These are phyloP conservation scores for Dastarcus helophoroides DNA, from an alignment of 2,888 invertebrate genomes.

Conservation along the genomic window DNA sequence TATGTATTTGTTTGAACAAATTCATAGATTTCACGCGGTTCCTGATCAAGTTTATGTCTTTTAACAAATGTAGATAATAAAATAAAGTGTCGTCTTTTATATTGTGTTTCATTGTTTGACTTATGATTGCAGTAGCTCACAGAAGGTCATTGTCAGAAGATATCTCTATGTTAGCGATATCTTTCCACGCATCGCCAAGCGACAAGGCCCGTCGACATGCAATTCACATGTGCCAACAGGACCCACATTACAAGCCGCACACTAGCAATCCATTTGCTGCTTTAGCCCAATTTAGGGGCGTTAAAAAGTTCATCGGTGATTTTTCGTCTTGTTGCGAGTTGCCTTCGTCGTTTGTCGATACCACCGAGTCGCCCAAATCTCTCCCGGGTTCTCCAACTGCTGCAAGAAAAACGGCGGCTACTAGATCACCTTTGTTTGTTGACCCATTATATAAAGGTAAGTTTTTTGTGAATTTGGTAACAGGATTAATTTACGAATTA, in stretches of 20 bases:
- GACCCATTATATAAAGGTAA: too few species aligned
- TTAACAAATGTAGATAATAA: too few species aligned
- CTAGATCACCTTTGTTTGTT: slow-evolving; percentile 43
- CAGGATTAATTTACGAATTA: too few species aligned
- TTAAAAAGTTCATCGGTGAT: slow-evolving; percentile 69
- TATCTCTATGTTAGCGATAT: slow-evolving; percentile 47
- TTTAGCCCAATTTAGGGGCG: slow-evolving; percentile 65
- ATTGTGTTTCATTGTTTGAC: too few species aligned
- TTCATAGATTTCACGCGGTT: slow-evolving; percentile 8
- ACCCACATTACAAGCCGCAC: slow-evolving; percentile 67
- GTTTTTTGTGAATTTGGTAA: too few species aligned
- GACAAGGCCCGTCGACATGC: slow-evolving; percentile 65
- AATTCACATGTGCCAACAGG: slow-evolving; percentile 71
- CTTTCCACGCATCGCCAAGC: slow-evolving; percentile 48
- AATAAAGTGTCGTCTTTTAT: too few species aligned
- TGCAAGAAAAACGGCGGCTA: slow-evolving; percentile 29
- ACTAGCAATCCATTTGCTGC: slow-evolving; percentile 63
- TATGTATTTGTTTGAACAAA: slow-evolving; percentile 18
- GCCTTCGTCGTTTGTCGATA: slow-evolving; percentile 48
- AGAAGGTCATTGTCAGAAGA: slow-evolving; percentile 67
- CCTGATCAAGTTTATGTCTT: slow-evolving; percentile 7
- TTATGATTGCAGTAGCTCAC: slow-evolving; percentile 47
- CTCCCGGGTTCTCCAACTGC: slow-evolving; percentile 42
- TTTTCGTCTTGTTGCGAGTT: slow-evolving; percentile 71
- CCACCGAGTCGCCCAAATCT: slow-evolving; percentile 36